A percentile compares a stretch with the other conserved stretches of the same genome.
phyloP scores from a whole-genome alignment of 2,113 vertebrate genomes.

The Chiloscyllium plagiosum region DNA sequence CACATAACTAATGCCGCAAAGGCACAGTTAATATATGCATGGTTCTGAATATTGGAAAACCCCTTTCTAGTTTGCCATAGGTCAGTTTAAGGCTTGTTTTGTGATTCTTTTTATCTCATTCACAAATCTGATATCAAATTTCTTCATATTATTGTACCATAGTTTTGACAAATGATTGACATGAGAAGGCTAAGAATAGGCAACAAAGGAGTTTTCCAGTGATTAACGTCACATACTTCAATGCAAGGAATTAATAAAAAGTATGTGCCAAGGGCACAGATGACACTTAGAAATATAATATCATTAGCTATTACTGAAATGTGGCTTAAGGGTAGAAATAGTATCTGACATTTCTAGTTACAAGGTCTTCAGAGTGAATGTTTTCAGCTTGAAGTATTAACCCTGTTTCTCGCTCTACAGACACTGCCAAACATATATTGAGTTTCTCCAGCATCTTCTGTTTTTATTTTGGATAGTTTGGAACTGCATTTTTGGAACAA shows the following conservation, averaged over 20 bases:
- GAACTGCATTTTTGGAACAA: no score
- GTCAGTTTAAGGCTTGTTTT: background rate
- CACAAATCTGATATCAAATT: background rate
- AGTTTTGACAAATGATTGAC: background rate
- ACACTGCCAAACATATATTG: no score
- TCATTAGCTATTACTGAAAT: background rate
- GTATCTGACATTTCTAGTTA: no score
- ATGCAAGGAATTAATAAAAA: background rate
- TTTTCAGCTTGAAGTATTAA: no score
- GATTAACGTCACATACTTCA: background rate
- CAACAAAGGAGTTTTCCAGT: background rate
- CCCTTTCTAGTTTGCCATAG: background rate
- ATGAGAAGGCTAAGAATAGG: background rate
- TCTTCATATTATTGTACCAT: background rate
- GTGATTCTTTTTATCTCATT: background rate
- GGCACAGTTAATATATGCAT: background rate
- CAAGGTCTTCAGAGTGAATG: no score
- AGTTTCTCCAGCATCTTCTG: no score
- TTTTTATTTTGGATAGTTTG: no score
- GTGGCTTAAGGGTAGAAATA: background rate
- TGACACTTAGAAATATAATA: background rate
- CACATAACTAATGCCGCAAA: no score
- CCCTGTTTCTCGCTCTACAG: no score
- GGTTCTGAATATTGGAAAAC: background rate
- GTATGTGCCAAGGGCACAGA: background rate